A percentile compares a stretch with the other conserved stretches of the same genome.
phyloP scores from a whole-genome alignment of 2,888 invertebrate species.

The Eristalis tenax region DNA sequence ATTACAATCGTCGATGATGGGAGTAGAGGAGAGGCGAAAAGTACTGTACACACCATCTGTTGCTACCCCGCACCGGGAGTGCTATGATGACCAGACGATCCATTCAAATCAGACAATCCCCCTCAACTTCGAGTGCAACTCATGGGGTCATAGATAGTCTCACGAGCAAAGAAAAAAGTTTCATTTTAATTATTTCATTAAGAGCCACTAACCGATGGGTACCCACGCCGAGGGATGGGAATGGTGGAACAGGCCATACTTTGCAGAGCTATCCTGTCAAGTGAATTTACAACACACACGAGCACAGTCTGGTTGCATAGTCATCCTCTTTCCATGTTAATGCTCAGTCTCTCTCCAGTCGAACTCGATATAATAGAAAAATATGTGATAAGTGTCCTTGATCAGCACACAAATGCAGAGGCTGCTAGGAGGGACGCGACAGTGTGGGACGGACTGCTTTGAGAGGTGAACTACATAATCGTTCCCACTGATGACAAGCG shows the following conservation, averaged over 20 bases:
- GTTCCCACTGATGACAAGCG: slow-evolving; percentile 32
- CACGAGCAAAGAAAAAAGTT: not conserved
- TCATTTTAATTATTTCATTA: slow-evolving; percentile 34
- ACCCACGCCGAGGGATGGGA: not conserved
- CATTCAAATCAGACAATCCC: slow-evolving; percentile 28
- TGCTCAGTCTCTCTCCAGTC: not conserved
- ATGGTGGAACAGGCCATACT: not conserved
- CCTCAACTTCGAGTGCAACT: not conserved
- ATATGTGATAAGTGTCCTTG: slow-evolving; percentile 46
- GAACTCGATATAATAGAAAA: slow-evolving; percentile 17
- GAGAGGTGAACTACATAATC: slow-evolving; percentile 33
- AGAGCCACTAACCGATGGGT: not conserved
- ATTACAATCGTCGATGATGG: slow-evolving; percentile 24
- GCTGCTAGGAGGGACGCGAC: not conserved
- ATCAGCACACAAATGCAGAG: slow-evolving; percentile 21
- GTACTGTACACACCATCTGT: slow-evolving; percentile 4
- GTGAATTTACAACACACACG: not conserved
- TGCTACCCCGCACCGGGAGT: not conserved
- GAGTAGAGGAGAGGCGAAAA: not conserved
- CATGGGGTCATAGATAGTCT: not conserved
- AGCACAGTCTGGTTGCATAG: not conserved
- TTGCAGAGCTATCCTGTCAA: not conserved
- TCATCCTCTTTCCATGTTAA: not conserved
- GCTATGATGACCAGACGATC: slow-evolving; percentile 19
- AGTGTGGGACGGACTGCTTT: not conserved